Evolutionary conservation across 2,113 vertebrate genomes (phyloP).

Genomic region (Pachypanchax playfairii): DNA sequence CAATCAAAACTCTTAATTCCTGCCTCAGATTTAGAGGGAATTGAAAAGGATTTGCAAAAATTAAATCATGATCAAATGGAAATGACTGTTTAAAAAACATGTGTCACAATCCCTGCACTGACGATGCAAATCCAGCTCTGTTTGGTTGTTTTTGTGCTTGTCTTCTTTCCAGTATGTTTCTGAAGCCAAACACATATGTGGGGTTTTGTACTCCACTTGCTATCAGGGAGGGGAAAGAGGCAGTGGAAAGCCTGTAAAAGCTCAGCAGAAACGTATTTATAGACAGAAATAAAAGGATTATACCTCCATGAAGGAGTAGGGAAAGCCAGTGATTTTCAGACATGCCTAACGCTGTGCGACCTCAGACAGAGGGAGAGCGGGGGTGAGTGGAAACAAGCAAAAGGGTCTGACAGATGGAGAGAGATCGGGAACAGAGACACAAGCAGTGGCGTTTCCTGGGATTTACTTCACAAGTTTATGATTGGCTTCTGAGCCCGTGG

Average conservation of each 20-base stretch:
- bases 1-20: no score
- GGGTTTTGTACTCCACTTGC: conserved; percentile 49
- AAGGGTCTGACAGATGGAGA: conserved; percentile 49
- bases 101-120: neutral
- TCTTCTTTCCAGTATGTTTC: conserved; percentile 44
- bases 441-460: conserved; percentile 24
- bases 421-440: conserved; percentile 45
- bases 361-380: conserved; percentile 8
- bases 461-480: conserved; percentile 41
- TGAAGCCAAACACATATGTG: conserved; percentile 35
- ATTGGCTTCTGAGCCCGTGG: conserved; percentile 44
- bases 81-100: neutral
- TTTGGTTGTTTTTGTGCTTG: no score
- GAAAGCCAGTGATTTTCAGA: conserved; percentile 62
- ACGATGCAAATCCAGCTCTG: conserved; percentile 23
- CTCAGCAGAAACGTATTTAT: conserved; percentile 77
- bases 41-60: neutral
- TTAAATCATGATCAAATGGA: no score
- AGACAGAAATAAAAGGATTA: conserved; percentile 76
- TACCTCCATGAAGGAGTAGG: conserved; percentile 67
- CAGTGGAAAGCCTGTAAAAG: conserved; percentile 63
- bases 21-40: conserved; percentile 12
- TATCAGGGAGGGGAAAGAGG: conserved; percentile 30
- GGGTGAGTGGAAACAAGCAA: neutral
- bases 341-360: conserved; percentile 54